These are phyloP conservation scores for Sardinella longiceps DNA, from an alignment of 2,797 vertebrate species.

Conservation along the genomic window DNA sequence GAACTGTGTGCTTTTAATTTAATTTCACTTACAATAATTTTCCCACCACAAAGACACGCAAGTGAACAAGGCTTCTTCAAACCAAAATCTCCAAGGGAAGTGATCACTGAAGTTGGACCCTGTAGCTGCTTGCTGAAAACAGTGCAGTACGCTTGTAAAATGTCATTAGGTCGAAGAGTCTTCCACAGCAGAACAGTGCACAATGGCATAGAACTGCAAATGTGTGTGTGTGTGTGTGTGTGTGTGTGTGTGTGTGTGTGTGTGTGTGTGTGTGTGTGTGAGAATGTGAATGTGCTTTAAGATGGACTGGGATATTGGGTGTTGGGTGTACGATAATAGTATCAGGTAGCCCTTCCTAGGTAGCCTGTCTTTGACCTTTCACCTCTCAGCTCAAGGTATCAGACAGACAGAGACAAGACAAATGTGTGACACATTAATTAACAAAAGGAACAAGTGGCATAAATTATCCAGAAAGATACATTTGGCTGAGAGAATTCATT, in stretches of 20 bases:
- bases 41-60: neutral
- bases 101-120: neutral
- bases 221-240: neutral
- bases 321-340: constrained; percentile 11
- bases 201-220: too few relatives aligned
- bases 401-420: neutral
- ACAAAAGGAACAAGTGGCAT: constrained; percentile 47
- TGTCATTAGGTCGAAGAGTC: too few relatives aligned
- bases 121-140: neutral
- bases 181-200: neutral
- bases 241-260: neutral
- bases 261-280: neutral
- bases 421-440: neutral
- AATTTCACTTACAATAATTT: neutral
- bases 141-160: neutral
- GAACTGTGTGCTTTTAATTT: neutral
- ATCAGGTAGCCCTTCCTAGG: neutral
- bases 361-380: neutral
- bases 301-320: neutral
- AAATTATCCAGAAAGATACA: constrained; percentile 69
- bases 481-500: neutral
- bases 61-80: neutral
- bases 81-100: neutral
- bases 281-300: neutral
- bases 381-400: neutral